Conservation (phyloP, 2,113 vertebrate species). For the Lynx canadensis region DNA sequence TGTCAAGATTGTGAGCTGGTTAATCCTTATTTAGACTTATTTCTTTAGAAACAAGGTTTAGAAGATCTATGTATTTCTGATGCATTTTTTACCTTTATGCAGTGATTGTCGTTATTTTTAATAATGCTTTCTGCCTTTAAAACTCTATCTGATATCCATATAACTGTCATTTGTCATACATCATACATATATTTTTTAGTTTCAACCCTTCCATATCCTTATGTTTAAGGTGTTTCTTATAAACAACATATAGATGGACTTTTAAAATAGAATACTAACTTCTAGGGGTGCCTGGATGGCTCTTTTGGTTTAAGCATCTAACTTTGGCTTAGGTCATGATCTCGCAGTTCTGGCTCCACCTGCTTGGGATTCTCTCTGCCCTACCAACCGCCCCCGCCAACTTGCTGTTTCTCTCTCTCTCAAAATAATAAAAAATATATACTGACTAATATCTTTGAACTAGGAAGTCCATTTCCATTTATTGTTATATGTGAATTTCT, state of each 20-base stretch:
- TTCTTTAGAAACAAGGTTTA: background rate
- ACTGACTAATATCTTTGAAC: background rate
- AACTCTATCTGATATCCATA: background rate
- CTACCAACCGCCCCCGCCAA: no score
- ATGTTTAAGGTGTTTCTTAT: background rate
- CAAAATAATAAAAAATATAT: background rate
- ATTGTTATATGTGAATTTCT: background rate
- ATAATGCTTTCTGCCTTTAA: background rate
- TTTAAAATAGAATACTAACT: background rate
- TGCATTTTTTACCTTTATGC: background rate
- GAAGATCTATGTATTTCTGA: background rate
- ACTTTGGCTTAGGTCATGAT: no score
- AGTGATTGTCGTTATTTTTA: background rate
- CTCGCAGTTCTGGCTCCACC: no score
- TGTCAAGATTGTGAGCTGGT: background rate
- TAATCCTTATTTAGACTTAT: background rate
- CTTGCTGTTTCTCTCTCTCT: no score
- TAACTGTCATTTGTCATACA: background rate
- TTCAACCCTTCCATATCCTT: background rate
- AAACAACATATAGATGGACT: background rate
- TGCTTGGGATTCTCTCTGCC: no score
- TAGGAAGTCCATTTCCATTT: background rate
- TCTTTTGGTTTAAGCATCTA: no score
- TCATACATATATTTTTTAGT: background rate
- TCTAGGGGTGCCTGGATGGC: no score